Base-by-base conservation (phyloP, 53 echinoderm and acorn worm species). In the Antedon mediterranea region DNA sequence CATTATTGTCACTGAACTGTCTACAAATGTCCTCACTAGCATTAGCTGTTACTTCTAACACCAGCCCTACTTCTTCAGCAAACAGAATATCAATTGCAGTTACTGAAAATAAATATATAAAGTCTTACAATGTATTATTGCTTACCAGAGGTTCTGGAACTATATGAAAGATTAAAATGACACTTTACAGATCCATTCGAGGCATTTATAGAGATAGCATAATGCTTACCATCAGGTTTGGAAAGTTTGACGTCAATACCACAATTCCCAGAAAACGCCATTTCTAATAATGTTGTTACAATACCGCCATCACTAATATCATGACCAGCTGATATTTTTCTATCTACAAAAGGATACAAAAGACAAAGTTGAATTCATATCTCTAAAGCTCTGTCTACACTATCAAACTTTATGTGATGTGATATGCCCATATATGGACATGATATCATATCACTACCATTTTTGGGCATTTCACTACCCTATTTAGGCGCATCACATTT, bases 241-340 rank as follows among this genome's bases (percentile, higher is more conserved):
- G 79, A 20, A n/a, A 95, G 71, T 29, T 84, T 85, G 30, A 95
- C 92, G 28, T 92, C 89, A 29, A 95, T 87, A 34, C 97, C 97
- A 80, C 74, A 87, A 86, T 95, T 95, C 42, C 97, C 97, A 34
- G 97, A 97, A 84, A 95, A 95, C 73, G 97, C 89, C 97, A 95
- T 95, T 79, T 95, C 97, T 43, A 91, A 32, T 31, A 95, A 33
- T 75, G 89, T 92, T 8, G 91, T 95, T 43, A 95, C 83, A 4
- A 95, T 78, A 18, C 97, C 97, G 23, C 97, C 97, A 80, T 95
- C 97, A 43, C 97, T 95, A 82, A 95, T 75, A 43, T 95, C 97
- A 85, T 95, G 97, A 28, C 97, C 97, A 13, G 91, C 87, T 0
- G 82, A 84, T 71, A 95, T 30, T 18, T 89, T 71, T 31, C 89